Evolutionary conservation across 1,140 invertebrate genomes (phyloP).

Genomic region (Lordiphosa collinella): DNA sequence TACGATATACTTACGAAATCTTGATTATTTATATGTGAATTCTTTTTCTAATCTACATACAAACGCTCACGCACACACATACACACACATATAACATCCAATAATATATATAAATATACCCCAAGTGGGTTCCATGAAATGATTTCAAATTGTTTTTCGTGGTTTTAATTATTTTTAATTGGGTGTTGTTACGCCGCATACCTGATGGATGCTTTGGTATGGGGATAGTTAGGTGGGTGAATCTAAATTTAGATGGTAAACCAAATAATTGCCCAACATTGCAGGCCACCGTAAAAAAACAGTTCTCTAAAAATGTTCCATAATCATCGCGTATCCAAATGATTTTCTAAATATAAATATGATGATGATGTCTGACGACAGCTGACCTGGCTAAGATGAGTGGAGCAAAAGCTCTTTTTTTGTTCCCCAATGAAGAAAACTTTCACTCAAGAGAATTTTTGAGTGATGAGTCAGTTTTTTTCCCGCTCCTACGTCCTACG

Average conservation of each 20-base stretch:
- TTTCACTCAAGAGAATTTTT: conserved; percentile 38
- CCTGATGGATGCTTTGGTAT: conserved; percentile 31
- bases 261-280: conserved; percentile 69
- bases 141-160: conserved; percentile 32
- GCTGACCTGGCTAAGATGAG: conserved; percentile 10
- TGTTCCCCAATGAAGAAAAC: conserved; percentile 1
- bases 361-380: conserved; percentile 49
- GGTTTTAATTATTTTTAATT: conserved; percentile 57
- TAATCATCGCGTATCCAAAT: conserved; percentile 50
- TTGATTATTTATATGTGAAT: conserved; percentile 52
- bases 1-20: conserved; percentile 61
- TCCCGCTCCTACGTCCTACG: background rate
- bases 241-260: conserved; percentile 15
- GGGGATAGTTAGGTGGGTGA: conserved; percentile 6
- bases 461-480: background rate
- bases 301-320: conserved; percentile 62
- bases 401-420: conserved; percentile 27
- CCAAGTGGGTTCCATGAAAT: conserved; percentile 74
- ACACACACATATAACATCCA: conserved; percentile 52
- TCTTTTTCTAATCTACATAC: conserved; percentile 27
- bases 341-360: conserved; percentile 77
- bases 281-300: conserved; percentile 20
- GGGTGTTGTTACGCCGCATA: conserved; percentile 42
- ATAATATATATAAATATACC: conserved; percentile 59
- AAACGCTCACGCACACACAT: conserved; percentile 24